phyloP scores from a whole-genome alignment of 2,888 invertebrate genomes.

The Disparrhopalites patrizii region DNA sequence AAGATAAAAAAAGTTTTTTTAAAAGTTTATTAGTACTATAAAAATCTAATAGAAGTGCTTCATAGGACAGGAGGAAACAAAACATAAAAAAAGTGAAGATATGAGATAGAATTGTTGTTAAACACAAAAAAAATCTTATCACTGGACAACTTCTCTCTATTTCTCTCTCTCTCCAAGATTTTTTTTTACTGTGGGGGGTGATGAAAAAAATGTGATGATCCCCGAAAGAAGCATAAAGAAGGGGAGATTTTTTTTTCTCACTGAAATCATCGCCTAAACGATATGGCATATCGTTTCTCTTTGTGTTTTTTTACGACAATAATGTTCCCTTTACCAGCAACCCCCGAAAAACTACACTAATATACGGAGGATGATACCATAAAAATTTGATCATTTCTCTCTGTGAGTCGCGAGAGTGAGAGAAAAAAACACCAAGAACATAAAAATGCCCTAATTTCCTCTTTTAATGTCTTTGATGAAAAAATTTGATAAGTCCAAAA shows the following conservation, averaged over 20 bases:
- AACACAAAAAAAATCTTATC: conserved; percentile 4
- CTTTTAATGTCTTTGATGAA: conserved; percentile 29
- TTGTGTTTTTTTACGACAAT: conserved; percentile 15
- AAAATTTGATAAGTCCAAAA: conserved; percentile 24
- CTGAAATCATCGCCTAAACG: conserved; percentile 16
- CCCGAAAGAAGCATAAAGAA: conserved; percentile 15
- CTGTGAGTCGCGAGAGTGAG: conserved; percentile 11
- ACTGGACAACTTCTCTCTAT: background rate
- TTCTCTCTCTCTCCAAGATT: too few species aligned
- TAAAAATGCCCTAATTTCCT: conserved; percentile 33
- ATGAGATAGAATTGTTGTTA: conserved; percentile 4
- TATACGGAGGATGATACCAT: too few species aligned
- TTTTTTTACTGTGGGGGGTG: background rate
- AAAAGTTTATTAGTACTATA: conserved; percentile 3
- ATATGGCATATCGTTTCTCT: too few species aligned
- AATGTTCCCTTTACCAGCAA: background rate
- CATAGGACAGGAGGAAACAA: background rate
- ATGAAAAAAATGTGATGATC: conserved; percentile 9
- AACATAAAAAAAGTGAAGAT: background rate
- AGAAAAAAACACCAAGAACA: too few species aligned
- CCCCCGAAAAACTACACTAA: too few species aligned
- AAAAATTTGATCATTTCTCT: conserved; percentile 31
- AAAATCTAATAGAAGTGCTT: background rate
- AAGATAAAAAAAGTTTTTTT: too few species aligned
- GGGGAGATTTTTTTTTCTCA: conserved; percentile 21